Evolutionary conservation across 2,797 vertebrate species (phyloP), one percentile per base, ranked within the genome.

Genomic region (Microhierax caerulescens): DNA sequence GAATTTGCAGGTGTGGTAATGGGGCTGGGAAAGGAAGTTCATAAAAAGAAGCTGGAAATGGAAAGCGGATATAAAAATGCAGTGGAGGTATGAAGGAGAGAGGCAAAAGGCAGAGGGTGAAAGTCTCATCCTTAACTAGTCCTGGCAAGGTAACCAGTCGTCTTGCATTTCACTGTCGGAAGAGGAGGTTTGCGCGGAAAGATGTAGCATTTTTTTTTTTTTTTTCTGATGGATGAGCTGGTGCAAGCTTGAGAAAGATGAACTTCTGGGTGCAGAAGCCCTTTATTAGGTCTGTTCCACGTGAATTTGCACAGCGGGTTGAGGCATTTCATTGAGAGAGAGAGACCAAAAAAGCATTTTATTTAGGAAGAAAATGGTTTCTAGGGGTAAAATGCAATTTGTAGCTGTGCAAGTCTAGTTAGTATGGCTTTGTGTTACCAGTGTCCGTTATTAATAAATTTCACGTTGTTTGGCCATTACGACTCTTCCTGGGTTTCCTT

Each of bases 401-500:
- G 36, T 85, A 85, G 59, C 37, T 75, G 23, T 47, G 56, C 2
- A 28, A 86, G 30, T 70, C 36, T 77, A 9, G 34, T 91, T 91
- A 69, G 48, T 56, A 32, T 1, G 17, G 21, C 67, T 91, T 50
- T 86, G 34, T 75, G 60, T 88, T 86, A 82, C 45, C 27, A 61
- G 20, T 81, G 70, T 57, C 72, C 13, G 1, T 92, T 91, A 90
- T 81, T 91, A 80, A 59, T 50, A 78, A 60, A 59, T 86, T 95
- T 78, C 43, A 47, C 3, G 6, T 90, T 80, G 21, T 96, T 96
- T 90, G 85, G 48, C 54, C n/a, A 12, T 94, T 95, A 65, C 18
- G 16, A 6, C 82, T 95, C 69, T 92, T 94, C 79, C 91, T 84
- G 90, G 93, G 94, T 97, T 97, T 97, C 79, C 91, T 96, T 91